These are phyloP conservation scores for Steinernema feltiae DNA, from an alignment of 1,140 invertebrate species.

Conservation along the genomic window DNA sequence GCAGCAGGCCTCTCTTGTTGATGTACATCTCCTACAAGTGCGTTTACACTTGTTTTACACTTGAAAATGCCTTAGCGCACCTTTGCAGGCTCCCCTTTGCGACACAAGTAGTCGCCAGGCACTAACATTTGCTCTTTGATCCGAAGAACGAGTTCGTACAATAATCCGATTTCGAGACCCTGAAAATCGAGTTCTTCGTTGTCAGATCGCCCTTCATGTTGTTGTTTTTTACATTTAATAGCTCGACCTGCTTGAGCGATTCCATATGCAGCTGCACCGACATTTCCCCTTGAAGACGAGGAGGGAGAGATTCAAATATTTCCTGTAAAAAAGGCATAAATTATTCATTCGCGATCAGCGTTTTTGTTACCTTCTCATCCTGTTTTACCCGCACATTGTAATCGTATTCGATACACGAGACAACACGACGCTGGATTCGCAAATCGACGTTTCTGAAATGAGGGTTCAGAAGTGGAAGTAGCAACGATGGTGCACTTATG, in stretches of 20 bases:
- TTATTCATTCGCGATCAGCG: not conserved
- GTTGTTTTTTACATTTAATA: not conserved
- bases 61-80: not conserved
- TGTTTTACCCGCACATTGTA: not conserved
- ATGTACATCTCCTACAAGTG: slow-evolving; percentile 11
- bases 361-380: not conserved
- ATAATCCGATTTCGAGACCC: not conserved
- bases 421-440: not conserved
- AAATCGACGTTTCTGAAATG: not conserved
- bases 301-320: not conserved
- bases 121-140: not conserved
- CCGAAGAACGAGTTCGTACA: slow-evolving; percentile 7
- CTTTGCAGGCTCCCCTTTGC: not conserved
- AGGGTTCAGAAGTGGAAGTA: too few species aligned
- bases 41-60: too few species aligned
- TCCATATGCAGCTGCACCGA: not conserved
- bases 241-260: not conserved
- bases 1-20: not conserved
- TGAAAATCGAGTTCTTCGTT: too few species aligned
- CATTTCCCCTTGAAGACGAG: not conserved
- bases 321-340: not conserved
- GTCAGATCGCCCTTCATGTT: not conserved
- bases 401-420: not conserved
- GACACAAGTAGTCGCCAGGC: slow-evolving; percentile 5
- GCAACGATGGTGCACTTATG: too few species aligned